Evolutionary conservation across 2,113 vertebrate genomes (phyloP).

Genomic region (Phalacrocorax brasilianus): DNA sequence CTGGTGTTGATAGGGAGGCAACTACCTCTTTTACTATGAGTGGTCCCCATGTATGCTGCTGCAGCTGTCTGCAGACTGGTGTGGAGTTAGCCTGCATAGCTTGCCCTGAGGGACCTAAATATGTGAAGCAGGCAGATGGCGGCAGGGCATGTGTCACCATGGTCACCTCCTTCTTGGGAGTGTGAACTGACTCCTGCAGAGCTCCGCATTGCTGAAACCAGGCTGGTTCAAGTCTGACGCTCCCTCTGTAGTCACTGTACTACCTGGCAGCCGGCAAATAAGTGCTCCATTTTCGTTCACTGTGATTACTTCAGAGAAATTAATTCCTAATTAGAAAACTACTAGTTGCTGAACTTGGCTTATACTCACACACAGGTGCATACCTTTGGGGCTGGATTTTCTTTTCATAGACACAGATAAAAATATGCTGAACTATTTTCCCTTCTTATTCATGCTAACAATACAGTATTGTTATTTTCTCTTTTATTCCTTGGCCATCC

Average conservation of each 20-base stretch:
- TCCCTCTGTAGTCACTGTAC: neutral
- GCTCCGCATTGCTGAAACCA: neutral
- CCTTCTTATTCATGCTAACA: neutral
- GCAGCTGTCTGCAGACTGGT: accelerated
- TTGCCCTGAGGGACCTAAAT: neutral
- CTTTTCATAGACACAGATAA: neutral
- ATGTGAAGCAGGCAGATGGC: neutral
- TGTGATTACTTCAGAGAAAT: neutral
- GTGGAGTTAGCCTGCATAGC: neutral
- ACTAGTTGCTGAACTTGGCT: neutral
- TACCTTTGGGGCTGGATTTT: neutral
- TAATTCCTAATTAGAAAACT: neutral
- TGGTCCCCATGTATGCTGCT: too few species aligned
- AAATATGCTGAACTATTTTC: neutral
- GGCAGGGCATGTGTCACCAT: neutral
- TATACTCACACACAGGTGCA: neutral
- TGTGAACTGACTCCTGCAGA: neutral
- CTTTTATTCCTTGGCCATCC: neutral
- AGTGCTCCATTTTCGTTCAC: neutral
- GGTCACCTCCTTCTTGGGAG: neutral
- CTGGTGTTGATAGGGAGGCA: neutral
- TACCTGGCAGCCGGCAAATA: neutral
- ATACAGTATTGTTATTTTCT: neutral
- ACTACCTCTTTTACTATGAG: neutral
- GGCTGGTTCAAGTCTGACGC: neutral